Base-by-base conservation (phyloP, 2,888 invertebrate species). In the Caradrina clavipalpis region DNA sequence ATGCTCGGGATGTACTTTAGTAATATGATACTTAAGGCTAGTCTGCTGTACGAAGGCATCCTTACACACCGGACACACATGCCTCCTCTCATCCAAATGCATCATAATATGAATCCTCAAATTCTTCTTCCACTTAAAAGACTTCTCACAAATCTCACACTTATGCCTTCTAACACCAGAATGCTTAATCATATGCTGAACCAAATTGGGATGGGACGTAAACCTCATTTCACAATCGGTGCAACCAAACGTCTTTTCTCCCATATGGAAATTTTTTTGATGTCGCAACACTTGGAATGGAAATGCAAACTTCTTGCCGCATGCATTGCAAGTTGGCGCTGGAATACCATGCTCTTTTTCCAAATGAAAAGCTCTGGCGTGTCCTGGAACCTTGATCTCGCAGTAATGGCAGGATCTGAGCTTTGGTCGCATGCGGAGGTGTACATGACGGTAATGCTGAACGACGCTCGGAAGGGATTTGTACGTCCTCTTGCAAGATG, bases 11-110 rank as follows among this genome's bases (percentile, higher is more conserved):
- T 91, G 91, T 50, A 73, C 68, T 53, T 74, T 90, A n/a, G 68
- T 77, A 8, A 89, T 80, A 63, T 92, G 91, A 69, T 86, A 88
- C 45, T 87, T 90, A 45, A 90, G 73, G 31, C 89, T 90, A 2
- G 86, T 67, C 45, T 76, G 77, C 45, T 92, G 90, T 0, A 91
- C 91, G 61, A 92, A 94, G 10, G 88, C 86, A n/a, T 89, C 89
- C 0, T 83, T 53, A 50, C 93, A 93, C 0, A 87, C 64, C 0
- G 39, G 45, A 53, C 93, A 93, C 0, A 83, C 85, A 10, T 90
- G 85, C 2, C 82, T 76, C 35, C 85, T 88, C 0, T 87, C 87
- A 50, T 90, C 80, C 69, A 84, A 62, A 71, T 93, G 93, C 67
- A 90, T 90, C 76, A 81, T 80, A 1, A 86, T 71, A 59, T 91